Conservation (phyloP, 2,888 invertebrate genomes). For the Caenorhabditis afra region DNA sequence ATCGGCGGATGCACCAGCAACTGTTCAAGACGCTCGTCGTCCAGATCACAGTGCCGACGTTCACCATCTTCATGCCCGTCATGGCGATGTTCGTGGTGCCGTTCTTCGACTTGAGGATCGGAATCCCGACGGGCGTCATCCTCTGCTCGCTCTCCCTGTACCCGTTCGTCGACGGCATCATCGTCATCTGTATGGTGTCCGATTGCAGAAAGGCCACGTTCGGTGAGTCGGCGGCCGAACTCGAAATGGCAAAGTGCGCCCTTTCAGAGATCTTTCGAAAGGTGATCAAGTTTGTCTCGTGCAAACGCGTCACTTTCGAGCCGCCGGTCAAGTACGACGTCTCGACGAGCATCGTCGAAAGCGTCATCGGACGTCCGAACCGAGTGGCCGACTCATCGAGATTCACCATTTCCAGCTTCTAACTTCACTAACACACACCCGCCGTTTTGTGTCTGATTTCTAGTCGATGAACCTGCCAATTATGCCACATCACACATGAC, state of each 20-base stretch:
- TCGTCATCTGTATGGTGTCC: conserved; percentile 48
- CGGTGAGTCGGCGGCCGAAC: conserved; percentile 9
- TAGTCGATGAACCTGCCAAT: too few relatives aligned
- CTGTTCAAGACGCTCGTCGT: conserved; percentile 55
- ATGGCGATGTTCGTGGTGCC: conserved; percentile 46
- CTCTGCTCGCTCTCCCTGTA: conserved; percentile 45
- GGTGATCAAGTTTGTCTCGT: conserved; percentile 14
- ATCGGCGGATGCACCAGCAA: conserved; percentile 43
- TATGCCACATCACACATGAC: too few relatives aligned
- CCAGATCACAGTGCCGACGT: conserved; percentile 45
- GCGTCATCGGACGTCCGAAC: conserved; percentile 19
- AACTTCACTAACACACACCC: too few relatives aligned
- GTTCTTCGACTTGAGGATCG: conserved; percentile 38
- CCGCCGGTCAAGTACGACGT: conserved; percentile 29
- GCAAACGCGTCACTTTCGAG: conserved; percentile 5
- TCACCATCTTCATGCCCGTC: conserved; percentile 44
- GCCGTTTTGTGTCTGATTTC: background rate
- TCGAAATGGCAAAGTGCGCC: background rate
- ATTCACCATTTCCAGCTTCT: conserved; percentile 22
- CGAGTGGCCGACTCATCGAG: background rate
- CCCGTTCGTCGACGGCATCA: conserved; percentile 49
- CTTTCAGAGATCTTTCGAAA: conserved; percentile 29
- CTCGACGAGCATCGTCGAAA: conserved; percentile 20
- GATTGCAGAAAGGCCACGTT: conserved; percentile 43
- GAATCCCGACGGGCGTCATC: conserved; percentile 36